Conservation (phyloP, 2,888 invertebrate species). For the Microctonus aethiopoides region DNA sequence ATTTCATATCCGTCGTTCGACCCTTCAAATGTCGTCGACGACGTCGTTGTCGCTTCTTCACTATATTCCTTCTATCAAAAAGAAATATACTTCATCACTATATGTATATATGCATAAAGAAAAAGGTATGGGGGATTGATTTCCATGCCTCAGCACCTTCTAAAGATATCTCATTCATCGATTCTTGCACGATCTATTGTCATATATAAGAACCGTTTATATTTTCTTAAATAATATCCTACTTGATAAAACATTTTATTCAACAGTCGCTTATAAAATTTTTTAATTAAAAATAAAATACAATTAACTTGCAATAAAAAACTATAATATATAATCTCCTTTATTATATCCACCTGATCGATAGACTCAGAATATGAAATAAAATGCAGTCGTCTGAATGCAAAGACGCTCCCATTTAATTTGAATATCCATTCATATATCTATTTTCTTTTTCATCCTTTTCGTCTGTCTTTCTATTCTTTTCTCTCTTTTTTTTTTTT, state of each 20-base stretch:
- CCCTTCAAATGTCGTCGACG: constrained; percentile 13
- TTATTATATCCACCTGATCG: too few relatives aligned
- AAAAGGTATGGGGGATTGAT: constrained; percentile 19
- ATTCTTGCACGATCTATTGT: constrained; percentile 24
- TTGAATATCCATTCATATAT: too few relatives aligned
- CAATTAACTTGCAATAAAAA: too few relatives aligned
- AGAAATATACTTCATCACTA: constrained; percentile 26
- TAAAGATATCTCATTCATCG: constrained; percentile 31
- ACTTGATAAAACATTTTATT: too few relatives aligned
- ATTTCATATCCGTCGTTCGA: constrained; percentile 2
- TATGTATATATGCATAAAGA: not conserved
- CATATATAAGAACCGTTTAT: constrained; percentile 26
- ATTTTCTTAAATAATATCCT: too few relatives aligned
- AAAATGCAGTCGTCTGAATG: too few relatives aligned
- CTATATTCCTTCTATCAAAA: constrained; percentile 12
- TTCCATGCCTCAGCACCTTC: constrained; percentile 34
- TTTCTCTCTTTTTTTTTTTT: not conserved
- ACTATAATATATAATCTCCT: too few relatives aligned
- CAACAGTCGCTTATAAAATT: too few relatives aligned
- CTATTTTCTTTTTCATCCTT: not conserved
- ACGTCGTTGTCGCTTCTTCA: constrained; percentile 1
- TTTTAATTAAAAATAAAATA: too few relatives aligned
- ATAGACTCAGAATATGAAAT: too few relatives aligned
- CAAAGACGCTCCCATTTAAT: too few relatives aligned
- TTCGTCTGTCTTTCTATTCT: too few relatives aligned